Evolutionary conservation across 2,888 invertebrate genomes (phyloP).

Genomic region (Cerastis rubricosa): DNA sequence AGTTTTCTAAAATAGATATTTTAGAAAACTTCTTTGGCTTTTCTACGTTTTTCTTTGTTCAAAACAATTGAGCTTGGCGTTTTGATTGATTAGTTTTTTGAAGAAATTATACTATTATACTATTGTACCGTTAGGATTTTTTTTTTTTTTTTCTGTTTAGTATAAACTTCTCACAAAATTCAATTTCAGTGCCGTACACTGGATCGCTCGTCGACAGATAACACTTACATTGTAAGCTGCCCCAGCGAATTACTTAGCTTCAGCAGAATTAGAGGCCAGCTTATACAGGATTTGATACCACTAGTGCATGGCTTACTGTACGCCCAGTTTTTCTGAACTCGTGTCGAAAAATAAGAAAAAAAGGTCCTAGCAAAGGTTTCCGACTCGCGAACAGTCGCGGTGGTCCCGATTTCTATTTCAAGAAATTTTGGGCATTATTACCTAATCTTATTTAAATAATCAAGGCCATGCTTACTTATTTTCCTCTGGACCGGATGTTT

Average conservation of each 20-base stretch:
- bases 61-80: conserved; percentile 31
- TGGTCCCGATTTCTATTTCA: not conserved
- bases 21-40: conserved; percentile 32
- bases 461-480: not conserved
- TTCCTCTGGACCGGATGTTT: conserved; percentile 30
- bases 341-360: not conserved
- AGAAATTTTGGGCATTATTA: not conserved
- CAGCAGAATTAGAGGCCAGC: too few species aligned
- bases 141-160: conserved; percentile 15
- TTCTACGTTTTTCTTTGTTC: conserved; percentile 48
- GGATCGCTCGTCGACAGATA: accelerated
- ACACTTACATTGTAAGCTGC: too few species aligned
- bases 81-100: conserved; percentile 45
- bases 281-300: too few species aligned
- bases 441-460: not conserved
- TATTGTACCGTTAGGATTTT: conserved; percentile 16
- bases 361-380: not conserved
- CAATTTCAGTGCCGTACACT: too few species aligned
- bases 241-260: too few species aligned
- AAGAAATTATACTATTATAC: conserved; percentile 28
- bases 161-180: too few species aligned
- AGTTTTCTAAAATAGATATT: too few species aligned
- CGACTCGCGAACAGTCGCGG: not conserved
- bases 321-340: not conserved
- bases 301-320: not conserved